Conservation (phyloP, 2,797 vertebrate genomes). For the Delichon dasypus region DNA sequence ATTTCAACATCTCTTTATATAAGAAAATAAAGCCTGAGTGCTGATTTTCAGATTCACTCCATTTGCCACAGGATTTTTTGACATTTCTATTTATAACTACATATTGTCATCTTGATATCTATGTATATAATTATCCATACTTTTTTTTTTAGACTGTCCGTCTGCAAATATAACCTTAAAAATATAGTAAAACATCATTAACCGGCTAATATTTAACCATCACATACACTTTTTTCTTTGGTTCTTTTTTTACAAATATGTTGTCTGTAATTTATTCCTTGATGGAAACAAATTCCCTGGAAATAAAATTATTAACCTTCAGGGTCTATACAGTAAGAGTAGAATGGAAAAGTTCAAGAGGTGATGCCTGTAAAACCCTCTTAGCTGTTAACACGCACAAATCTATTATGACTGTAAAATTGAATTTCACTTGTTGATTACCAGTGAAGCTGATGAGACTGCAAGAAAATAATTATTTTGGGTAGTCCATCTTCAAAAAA, state of each 20-base stretch:
- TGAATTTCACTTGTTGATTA: neutral
- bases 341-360: neutral
- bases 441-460: neutral
- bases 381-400: neutral
- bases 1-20: conserved; percentile 17
- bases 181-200: neutral
- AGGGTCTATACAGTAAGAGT: neutral
- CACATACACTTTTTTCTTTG: neutral
- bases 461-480: neutral
- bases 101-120: neutral
- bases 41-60: conserved; percentile 45
- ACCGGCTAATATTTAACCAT: neutral
- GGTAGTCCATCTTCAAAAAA: neutral
- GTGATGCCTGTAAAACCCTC: neutral
- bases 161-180: neutral
- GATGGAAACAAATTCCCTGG: neutral
- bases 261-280: neutral
- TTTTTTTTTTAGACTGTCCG: neutral
- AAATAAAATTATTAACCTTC: neutral
- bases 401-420: neutral
- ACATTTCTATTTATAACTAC: conserved; percentile 3
- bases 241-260: neutral
- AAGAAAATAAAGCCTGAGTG: conserved; percentile 15
- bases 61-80: conserved; percentile 23
- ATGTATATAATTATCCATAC: neutral